Base-by-base conservation (phyloP, 2,113 vertebrate species). In the Neogobius melanostomus region DNA sequence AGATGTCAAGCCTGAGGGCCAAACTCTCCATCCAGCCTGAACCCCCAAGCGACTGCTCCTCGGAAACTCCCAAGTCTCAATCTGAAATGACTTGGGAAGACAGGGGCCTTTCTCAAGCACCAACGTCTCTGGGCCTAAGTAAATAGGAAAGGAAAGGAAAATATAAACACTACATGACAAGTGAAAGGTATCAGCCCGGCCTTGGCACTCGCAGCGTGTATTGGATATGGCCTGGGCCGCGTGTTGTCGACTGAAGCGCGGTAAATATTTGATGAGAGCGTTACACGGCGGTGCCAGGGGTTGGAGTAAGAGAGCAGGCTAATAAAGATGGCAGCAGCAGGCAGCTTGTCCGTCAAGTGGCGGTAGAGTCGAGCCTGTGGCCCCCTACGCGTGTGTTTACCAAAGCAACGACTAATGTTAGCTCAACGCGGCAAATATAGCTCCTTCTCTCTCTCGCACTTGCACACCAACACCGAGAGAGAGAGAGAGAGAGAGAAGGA, bases 251-350 rank as follows among this genome's bases (percentile, higher is more conserved):
- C 81, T 76, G 72, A 85, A 76, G 71, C 63, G 68, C 73, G 85
- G 86, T 89, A 86, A 88, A 90, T 89, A 89, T 91, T 87, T 84
- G 86, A 89, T 86, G 83, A 88, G 72, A 84, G 80, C 48, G 67
- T 80, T 72, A 64, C 72, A 68, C 64, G 80, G 74, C 66, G 28
- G 81, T 82, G 80, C 85, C 81, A 79, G 75, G 53, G 79, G 75
- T 59, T 60, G 75, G 64, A 82, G 62, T 47, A 3, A 72, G 74
- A 72, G 61, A 85, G 75, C 69, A 21, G 56, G 78, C 53, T 84
- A 85, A 90, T 87, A 85, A 85, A 88, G 80, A 81, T 67, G 44
- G 71, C 16, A 17, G 28, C 28, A n/a, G 75, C 62, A 47, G 78
- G 77, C 72, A 61, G 81, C 71, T 75, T 83, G 88, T 82, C 75